phyloP scores from a whole-genome alignment of 2,797 vertebrate species.

The Cetoscarus ocellatus region DNA sequence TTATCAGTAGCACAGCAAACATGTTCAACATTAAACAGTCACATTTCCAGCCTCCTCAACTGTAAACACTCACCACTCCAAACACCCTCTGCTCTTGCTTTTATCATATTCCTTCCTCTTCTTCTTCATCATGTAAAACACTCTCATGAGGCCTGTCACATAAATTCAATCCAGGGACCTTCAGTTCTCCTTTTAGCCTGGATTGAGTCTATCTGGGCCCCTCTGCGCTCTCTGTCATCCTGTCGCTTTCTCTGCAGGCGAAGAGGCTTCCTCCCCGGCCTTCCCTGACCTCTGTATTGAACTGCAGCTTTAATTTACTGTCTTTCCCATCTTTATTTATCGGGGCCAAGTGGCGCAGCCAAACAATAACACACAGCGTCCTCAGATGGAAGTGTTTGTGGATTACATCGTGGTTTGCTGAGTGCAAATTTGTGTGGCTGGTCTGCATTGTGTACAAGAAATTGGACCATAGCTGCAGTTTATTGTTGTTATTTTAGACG shows the following conservation, averaged over 20 bases:
- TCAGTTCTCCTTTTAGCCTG: constrained; percentile 31
- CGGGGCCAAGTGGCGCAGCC: constrained; percentile 46
- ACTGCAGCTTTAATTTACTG: constrained; percentile 49
- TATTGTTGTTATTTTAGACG: constrained; percentile 2
- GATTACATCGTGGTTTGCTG: constrained; percentile 69
- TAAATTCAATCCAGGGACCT: constrained; percentile 60
- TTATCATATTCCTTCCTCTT: constrained; percentile 19
- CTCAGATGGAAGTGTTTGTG: constrained; percentile 64
- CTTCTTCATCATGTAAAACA: constrained; percentile 31
- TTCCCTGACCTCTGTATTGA: constrained; percentile 36
- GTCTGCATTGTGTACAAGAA: constrained; percentile 30
- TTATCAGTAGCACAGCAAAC: constrained; percentile 33
- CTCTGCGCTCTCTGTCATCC: constrained; percentile 48
- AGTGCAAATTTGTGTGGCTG: constrained; percentile 48
- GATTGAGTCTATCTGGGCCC: constrained; percentile 58
- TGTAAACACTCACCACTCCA: constrained; percentile 41
- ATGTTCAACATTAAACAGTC: constrained; percentile 34
- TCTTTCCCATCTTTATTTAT: constrained; percentile 62
- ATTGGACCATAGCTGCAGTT: constrained; percentile 19
- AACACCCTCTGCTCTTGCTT: constrained; percentile 26
- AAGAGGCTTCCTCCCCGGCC: constrained; percentile 35
- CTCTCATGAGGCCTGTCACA: constrained; percentile 43
- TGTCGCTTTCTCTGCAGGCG: constrained; percentile 46
- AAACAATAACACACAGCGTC: constrained; percentile 63
- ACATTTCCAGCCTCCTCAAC: not conserved